Evolutionary conservation across 2,113 vertebrate species (phyloP).

Genomic region (Spea multiplicata): DNA sequence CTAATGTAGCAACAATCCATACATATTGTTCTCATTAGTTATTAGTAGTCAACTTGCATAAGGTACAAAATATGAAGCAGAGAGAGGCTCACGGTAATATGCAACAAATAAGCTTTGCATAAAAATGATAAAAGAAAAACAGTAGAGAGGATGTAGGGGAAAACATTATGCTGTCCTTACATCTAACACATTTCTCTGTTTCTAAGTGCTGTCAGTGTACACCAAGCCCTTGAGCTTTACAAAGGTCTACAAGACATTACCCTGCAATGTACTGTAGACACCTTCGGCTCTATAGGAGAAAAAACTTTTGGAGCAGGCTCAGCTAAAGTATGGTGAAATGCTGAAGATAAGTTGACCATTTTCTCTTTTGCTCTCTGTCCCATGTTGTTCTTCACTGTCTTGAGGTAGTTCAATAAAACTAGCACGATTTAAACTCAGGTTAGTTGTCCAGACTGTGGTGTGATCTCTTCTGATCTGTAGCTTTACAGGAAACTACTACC

Average conservation of each 20-base stretch:
- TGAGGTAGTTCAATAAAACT: slow-evolving; percentile 75
- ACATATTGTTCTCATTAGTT: slow-evolving; percentile 87
- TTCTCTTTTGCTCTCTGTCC: slow-evolving; percentile 59
- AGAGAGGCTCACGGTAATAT: slow-evolving; percentile 80
- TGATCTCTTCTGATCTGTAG: slow-evolving; percentile 52
- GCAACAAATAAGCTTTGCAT: slow-evolving; percentile 75
- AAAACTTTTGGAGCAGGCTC: slow-evolving; percentile 71
- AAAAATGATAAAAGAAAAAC: slow-evolving; percentile 58
- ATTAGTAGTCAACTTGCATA: slow-evolving; percentile 87
- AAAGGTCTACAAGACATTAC: slow-evolving; percentile 36
- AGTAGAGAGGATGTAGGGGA: slow-evolving; percentile 71
- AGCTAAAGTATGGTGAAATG: slow-evolving; percentile 73
- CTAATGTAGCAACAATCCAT: slow-evolving; percentile 86
- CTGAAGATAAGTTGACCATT: slow-evolving; percentile 67
- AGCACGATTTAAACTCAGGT: slow-evolving; percentile 64
- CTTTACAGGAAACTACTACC: slow-evolving; percentile 66
- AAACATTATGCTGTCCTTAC: slow-evolving; percentile 64
- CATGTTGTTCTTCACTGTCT: slow-evolving; percentile 71
- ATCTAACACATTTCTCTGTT: slow-evolving; percentile 62
- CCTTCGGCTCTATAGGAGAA: slow-evolving; percentile 9
- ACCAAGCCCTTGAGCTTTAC: slow-evolving; percentile 56
- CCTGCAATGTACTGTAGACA: slow-evolving; percentile 21
- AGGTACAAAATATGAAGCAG: slow-evolving; percentile 76
- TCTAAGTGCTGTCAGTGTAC: slow-evolving; percentile 50
- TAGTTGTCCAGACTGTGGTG: slow-evolving; percentile 56